phyloP scores from a whole-genome alignment of 2,888 invertebrate species.

The Quadroppia sp. region DNA sequence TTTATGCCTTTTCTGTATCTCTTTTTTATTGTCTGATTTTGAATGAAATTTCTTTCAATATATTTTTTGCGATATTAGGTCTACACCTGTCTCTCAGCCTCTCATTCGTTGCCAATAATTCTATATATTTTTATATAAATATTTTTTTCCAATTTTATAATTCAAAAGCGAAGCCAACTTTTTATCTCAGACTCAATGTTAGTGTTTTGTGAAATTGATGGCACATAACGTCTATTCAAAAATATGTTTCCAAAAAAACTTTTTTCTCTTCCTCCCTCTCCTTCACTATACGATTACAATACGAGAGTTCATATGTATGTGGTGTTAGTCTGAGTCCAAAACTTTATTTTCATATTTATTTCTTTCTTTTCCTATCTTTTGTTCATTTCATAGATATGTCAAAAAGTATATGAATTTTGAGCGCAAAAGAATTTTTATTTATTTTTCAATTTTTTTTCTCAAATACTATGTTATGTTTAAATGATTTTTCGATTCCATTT shows the following conservation, averaged over 20 bases:
- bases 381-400: conserved; percentile 34
- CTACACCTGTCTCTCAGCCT: conserved; percentile 25
- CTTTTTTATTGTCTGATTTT: conserved; percentile 16
- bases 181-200: not conserved
- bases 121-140: not conserved
- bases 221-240: conserved; percentile 24
- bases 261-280: not conserved
- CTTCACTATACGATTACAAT: no score
- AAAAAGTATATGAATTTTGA: conserved; percentile 30
- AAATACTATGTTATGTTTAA: not conserved
- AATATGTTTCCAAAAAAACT: not conserved
- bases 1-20: conserved; percentile 20
- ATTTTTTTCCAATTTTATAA: not conserved
- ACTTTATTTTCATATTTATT: not conserved
- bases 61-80: conserved; percentile 19
- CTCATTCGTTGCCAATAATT: conserved; percentile 26
- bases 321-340: conserved; percentile 2
- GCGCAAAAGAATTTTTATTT: conserved; percentile 3
- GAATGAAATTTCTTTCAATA: not conserved
- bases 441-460: not conserved
- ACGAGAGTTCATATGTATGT: no score
- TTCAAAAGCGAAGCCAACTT: conserved; percentile 30
- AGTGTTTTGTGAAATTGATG: conserved; percentile 26
- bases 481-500: not conserved
- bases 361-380: not conserved